Evolutionary conservation across 2,888 invertebrate species (phyloP), one percentile per base, ranked within the genome.

Genomic region (Tipula confusa): DNA sequence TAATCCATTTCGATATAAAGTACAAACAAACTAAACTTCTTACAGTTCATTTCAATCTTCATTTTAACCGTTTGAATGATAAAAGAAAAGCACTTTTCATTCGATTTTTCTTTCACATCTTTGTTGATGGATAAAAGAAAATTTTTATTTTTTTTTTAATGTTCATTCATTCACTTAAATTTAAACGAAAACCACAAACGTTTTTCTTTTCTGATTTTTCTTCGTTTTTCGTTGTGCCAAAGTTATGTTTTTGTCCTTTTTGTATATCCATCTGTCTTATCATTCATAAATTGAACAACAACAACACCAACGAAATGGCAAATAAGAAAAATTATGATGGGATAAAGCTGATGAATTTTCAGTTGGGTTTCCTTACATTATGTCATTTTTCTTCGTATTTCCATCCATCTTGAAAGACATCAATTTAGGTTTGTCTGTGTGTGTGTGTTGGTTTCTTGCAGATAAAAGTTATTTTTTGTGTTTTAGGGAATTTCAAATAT

Each of bases 221-320:
- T 9, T 31, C 13, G 15, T 24, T 64, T 18, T 24, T 64, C 1
- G 18, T 24, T 64, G 2, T 64, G 24, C 64, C 64, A 64, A 64
- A 24, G 64, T 64, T 64, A 64, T 43, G 43, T 43, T 43, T 43
- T 43, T 43, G 43, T 43, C 15, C 43, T 43, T 43, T 43, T 43
- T 43, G 15, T 43, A 43, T 64, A 64, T 64, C 64, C 64, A 64
- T 64, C 64, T 64, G 64, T 64, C 64, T 64, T 64, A 64, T 64
- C 64, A 64, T 64, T 64, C 64, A 64, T 24, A 64, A 64, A 64
- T 64, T 64, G 18, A 43, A 5, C 15, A 38, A n/a, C 43, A 43
- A 43, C 43, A 43, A 43, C 43, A 15, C 3, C 4, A n/a, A n/a
- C n/a, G n/a, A 3, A 33, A 43, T 9, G 31, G n/a, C 64, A 2